Conservation (phyloP, 2,113 vertebrate species). For the Poecilia latipinna region DNA sequence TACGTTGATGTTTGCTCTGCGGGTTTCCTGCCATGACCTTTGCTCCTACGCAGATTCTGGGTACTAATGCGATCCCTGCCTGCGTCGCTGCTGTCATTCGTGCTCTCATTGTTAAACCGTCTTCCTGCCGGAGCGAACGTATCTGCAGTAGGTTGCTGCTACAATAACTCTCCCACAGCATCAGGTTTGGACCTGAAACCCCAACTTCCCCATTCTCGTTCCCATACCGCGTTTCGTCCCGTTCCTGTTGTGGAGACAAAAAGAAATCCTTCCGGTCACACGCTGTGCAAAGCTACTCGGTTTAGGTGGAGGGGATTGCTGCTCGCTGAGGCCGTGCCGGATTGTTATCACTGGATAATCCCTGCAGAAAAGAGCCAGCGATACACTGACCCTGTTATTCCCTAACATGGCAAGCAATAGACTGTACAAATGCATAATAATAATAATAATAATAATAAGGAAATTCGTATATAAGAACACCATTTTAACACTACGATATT, state of each 20-base stretch:
- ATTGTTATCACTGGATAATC: slow-evolving; percentile 74
- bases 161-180: slow-evolving; percentile 74
- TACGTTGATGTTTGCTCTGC: not conserved
- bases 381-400: slow-evolving; percentile 37
- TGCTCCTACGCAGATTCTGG: not conserved
- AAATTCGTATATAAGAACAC: not conserved
- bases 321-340: slow-evolving; percentile 46
- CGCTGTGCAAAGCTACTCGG: slow-evolving; percentile 64
- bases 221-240: slow-evolving; percentile 54
- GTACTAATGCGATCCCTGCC: not conserved
- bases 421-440: not conserved
- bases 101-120: slow-evolving; percentile 23
- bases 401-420: slow-evolving; percentile 27
- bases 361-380: slow-evolving; percentile 43
- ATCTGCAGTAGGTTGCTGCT: slow-evolving; percentile 41
- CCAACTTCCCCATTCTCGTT: slow-evolving; percentile 66
- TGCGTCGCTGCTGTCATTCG: not conserved
- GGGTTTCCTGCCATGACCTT: not conserved
- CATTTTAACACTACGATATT: not conserved
- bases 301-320: slow-evolving; percentile 49
- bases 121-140: slow-evolving; percentile 17
- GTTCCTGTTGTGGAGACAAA: slow-evolving; percentile 66
- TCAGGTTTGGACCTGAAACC: slow-evolving; percentile 59
- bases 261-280: slow-evolving; percentile 77
- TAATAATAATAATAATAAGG: too few relatives aligned